phyloP scores from a whole-genome alignment of 2,113 vertebrate genomes.

The Callipepla squamata region DNA sequence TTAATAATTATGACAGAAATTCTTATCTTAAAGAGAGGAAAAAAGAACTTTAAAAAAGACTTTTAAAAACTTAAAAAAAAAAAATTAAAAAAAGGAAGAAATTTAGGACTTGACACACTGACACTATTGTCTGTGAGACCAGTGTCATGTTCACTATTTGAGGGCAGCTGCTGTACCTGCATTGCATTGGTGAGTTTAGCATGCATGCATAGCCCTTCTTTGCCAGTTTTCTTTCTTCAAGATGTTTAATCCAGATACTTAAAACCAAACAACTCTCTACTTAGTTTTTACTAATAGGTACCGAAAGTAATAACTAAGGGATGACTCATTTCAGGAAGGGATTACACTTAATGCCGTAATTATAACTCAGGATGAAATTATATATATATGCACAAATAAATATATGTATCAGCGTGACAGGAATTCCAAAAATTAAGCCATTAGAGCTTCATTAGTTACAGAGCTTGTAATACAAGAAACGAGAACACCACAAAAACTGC shows the following conservation, averaged over 20 bases:
- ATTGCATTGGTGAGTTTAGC: not conserved
- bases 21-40: not conserved
- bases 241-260: not conserved
- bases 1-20: constrained; percentile 65
- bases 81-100: not conserved
- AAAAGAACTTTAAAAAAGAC: not conserved
- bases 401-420: not conserved
- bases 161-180: not conserved
- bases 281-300: not conserved
- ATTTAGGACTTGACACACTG: not conserved
- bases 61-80: constrained; percentile 9
- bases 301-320: not conserved
- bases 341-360: not conserved
- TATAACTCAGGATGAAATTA: not conserved
- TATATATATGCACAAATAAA: not conserved
- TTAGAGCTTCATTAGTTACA: not conserved
- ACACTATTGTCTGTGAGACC: not conserved
- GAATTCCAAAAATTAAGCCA: not conserved
- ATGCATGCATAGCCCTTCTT: not conserved
- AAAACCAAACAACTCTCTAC: not conserved
- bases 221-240: not conserved
- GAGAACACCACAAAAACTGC: constrained; percentile 14
- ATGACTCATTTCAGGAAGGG: not conserved
- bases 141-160: not conserved
- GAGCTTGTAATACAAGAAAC: constrained; percentile 10